Evolutionary conservation across 2,888 invertebrate species (phyloP).

Genomic region (Lasiommata megera): DNA sequence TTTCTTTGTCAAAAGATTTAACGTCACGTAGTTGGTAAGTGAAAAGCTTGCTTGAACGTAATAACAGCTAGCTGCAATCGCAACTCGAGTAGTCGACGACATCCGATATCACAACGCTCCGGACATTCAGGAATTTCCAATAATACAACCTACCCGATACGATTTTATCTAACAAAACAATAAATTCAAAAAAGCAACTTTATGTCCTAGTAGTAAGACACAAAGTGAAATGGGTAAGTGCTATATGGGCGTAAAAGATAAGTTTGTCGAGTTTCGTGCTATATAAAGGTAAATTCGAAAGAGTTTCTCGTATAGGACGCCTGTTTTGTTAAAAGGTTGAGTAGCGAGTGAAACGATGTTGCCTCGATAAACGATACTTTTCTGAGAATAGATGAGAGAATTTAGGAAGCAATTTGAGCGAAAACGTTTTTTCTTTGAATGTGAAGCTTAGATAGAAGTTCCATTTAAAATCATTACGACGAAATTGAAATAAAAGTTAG

Average conservation of each 20-base stretch:
- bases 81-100: constrained; percentile 62
- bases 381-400: constrained; percentile 43
- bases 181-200: constrained; percentile 17
- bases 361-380: constrained; percentile 53
- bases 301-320: constrained; percentile 48
- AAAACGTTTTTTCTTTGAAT: constrained; percentile 1
- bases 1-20: not conserved
- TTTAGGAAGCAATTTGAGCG: constrained; percentile 23
- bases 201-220: constrained; percentile 35
- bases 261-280: constrained; percentile 53
- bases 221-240: constrained; percentile 30
- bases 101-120: constrained; percentile 65
- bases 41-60: constrained; percentile 49
- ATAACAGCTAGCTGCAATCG: constrained; percentile 62
- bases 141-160: constrained; percentile 51
- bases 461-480: too few species aligned
- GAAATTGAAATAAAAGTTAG: too few species aligned
- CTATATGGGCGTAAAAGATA: constrained; percentile 34
- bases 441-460: too few species aligned
- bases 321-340: constrained; percentile 37
- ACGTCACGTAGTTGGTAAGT: not conserved
- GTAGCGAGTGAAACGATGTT: constrained; percentile 57
- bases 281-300: constrained; percentile 68
- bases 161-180: constrained; percentile 12
- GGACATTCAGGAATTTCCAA: constrained; percentile 76